phyloP scores from a whole-genome alignment of 2,113 vertebrate genomes.

The Reinhardtius hippoglossoides region DNA sequence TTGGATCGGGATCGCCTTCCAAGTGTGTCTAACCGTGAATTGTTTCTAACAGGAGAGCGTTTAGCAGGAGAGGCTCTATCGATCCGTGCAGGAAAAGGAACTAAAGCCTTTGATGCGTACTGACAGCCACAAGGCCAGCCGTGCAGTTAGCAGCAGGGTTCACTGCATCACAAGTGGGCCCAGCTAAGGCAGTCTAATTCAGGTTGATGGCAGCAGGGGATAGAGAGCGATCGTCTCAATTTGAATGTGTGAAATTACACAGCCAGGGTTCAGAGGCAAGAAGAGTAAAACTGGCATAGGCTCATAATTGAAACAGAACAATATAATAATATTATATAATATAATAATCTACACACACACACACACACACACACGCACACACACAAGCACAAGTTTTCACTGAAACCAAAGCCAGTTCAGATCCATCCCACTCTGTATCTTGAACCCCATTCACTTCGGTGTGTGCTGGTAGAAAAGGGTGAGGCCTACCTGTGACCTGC shows the following conservation, averaged over 20 bases:
- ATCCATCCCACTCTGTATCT: background rate
- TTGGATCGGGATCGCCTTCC: conserved; percentile 39
- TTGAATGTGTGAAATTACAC: conserved; percentile 11
- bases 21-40: conserved; percentile 43
- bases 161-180: background rate
- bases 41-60: conserved; percentile 24
- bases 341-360: background rate
- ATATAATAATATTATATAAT: background rate
- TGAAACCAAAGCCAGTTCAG: too few species aligned
- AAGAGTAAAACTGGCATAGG: conserved; percentile 22
- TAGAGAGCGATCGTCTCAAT: background rate
- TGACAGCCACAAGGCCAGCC: conserved; percentile 26
- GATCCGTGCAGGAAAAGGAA: conserved; percentile 34
- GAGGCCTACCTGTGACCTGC: conserved; percentile 88
- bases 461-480: background rate
- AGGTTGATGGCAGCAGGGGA: conserved; percentile 19
- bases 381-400: background rate
- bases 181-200: conserved; percentile 7
- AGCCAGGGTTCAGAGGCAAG: background rate
- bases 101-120: conserved; percentile 10
- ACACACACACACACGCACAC: background rate
- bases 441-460: background rate
- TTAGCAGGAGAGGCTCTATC: conserved; percentile 30
- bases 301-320: conserved; percentile 14
- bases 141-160: conserved; percentile 3